Evolutionary conservation across 2,888 invertebrate species (phyloP), one percentile per base, ranked within the genome.

Genomic region (Fragum fragum): DNA sequence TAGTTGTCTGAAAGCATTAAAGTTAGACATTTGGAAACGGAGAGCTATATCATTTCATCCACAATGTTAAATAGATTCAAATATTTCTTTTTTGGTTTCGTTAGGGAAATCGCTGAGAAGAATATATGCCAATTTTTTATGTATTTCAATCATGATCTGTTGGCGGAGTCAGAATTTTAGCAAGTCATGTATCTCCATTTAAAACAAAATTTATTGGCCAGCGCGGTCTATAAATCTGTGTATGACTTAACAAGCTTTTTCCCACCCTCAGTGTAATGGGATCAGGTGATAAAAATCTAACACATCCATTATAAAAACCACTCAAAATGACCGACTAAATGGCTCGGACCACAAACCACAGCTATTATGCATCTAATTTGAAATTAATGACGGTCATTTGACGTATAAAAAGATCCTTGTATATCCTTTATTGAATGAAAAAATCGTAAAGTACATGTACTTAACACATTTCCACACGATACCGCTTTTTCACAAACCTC

Each of bases 381-480:
- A 84, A 81, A 78, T 84, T 81, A 76, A 84, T 84, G 80, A 80
- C 76, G 81, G 80, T 76, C 80, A 84, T 84, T 81, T 59, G 78
- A 72, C 55, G 69, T 78, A 75, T 84, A 77, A 78, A 83, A 84
- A 73, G 78, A 78, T 32, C 78, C 71, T 75, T 78, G 80, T 78
- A 78, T 47, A 47, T 16, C 14, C 47, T 47, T 47, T n/a, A 47
- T 36, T 3, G 9, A 36, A 9, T 36, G 53, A 53, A 6, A 14
- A n/a, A 23, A 5, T 14, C 6, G 53, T 53, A 53, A n/a, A 53
- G n/a, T 53, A 21, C n/a, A 21, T 21, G n/a, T 53, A n/a, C 53
- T 53, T 53, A 53, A 21, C 14, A 53, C 11, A n/a, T n/a, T n/a
- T n/a, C n/a, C n/a, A n/a, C n/a, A n/a, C n/a, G n/a, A n/a, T n/a